Percentiles rank a stretch among this genome's conserved stretches.
phyloP scores from a whole-genome alignment of 64 coral and sea anemone species.

The Dendrophyllia cribrosa region DNA sequence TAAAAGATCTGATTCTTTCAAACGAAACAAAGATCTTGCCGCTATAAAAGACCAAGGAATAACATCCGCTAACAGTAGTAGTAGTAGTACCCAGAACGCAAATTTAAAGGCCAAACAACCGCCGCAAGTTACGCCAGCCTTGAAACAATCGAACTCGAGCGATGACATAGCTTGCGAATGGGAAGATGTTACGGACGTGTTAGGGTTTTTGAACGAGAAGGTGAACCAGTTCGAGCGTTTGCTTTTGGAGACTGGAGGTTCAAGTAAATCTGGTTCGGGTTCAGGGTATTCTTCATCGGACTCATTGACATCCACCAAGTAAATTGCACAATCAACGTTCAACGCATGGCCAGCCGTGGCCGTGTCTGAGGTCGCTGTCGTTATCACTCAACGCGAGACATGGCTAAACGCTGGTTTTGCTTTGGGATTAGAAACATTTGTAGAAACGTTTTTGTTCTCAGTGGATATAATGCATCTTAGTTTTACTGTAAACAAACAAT shows the following conservation, averaged over 20 bases:
- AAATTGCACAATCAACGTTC: background rate
- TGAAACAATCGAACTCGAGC: conserved; percentile 66
- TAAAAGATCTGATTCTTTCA: conserved; percentile 92
- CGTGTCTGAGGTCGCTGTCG: background rate
- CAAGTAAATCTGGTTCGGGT: conserved; percentile 59
- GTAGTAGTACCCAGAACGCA: conserved; percentile 1
- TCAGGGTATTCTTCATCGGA: conserved; percentile 65
- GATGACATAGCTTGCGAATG: conserved; percentile 85
- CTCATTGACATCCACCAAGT: conserved; percentile 54
- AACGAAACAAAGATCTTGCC: conserved; percentile 71
- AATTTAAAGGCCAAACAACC: conserved; percentile 42
- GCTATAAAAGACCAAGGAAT: conserved; percentile 43
- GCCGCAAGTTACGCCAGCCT: conserved; percentile 14
- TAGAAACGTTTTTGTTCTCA: too few relatives aligned
- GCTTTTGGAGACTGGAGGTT: conserved; percentile 87
- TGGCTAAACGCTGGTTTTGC: too few relatives aligned
- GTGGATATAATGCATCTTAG: background rate
- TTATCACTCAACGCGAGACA: conserved; percentile 5
- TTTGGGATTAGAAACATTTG: background rate
- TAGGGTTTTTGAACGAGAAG: conserved; percentile 95
- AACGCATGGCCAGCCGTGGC: background rate
- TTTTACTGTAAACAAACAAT: background rate
- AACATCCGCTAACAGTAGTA: background rate
- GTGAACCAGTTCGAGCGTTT: conserved; percentile 94
- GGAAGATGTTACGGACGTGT: conserved; percentile 92